Percentiles rank a stretch among this genome's conserved stretches.
These are phyloP conservation scores for Drosophila testacea DNA, from an alignment of 2,888 invertebrate genomes.

Conservation along the genomic window DNA sequence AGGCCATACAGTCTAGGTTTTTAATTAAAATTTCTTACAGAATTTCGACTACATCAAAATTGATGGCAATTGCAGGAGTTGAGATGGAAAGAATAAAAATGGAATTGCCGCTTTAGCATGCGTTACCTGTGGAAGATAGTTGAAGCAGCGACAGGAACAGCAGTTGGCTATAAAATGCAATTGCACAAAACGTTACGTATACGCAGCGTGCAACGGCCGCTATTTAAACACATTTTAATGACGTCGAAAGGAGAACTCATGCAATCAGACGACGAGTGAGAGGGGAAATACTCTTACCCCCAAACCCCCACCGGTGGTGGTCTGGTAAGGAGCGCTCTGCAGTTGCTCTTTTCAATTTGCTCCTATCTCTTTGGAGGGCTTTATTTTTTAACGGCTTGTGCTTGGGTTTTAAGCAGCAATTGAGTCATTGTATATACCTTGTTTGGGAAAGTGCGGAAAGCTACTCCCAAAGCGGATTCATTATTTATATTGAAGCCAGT, in stretches of 20 bases:
- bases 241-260: conserved; percentile 30
- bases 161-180: conserved; percentile 50
- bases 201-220: conserved; percentile 44
- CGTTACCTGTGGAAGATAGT: conserved; percentile 23
- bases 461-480: conserved; percentile 18
- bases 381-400: conserved; percentile 50
- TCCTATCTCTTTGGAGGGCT: conserved; percentile 21
- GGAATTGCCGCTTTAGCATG: conserved; percentile 24
- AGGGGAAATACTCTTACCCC: too few relatives aligned
- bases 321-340: conserved; percentile 2
- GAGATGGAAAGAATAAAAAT: conserved; percentile 35
- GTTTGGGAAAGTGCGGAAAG: conserved; percentile 6
- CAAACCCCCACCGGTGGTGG: not conserved
- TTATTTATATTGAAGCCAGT: conserved; percentile 1
- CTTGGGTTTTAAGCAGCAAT: conserved; percentile 44
- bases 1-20: conserved; percentile 15
- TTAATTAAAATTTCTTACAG: conserved; percentile 70
- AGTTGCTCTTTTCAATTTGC: conserved; percentile 54
- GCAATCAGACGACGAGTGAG: conserved; percentile 5
- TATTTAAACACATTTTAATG: conserved; percentile 71
- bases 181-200: conserved; percentile 40
- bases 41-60: conserved; percentile 40
- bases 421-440: conserved; percentile 39
- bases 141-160: conserved; percentile 10
- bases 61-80: conserved; percentile 30